Percentiles rank a stretch among this genome's conserved stretches.
These are phyloP conservation scores for Solenodon paradoxus DNA, from an alignment of 2,113 vertebrate genomes.

Conservation along the genomic window DNA sequence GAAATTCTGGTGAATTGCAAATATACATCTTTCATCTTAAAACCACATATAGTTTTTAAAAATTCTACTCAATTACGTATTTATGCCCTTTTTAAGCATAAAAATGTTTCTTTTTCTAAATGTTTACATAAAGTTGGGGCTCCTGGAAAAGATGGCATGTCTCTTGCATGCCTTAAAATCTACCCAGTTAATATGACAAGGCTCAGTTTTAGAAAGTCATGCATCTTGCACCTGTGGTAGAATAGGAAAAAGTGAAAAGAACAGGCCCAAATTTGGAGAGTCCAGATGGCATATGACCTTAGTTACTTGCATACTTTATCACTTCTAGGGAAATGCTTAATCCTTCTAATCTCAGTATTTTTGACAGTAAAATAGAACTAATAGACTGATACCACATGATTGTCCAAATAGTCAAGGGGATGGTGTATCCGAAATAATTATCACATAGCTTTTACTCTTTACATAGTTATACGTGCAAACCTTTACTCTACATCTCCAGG, in stretches of 20 bases:
- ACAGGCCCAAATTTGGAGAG: background rate
- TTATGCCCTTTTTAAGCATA: background rate
- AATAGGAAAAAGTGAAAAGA: background rate
- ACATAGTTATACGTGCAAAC: background rate
- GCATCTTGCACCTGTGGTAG: background rate
- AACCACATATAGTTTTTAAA: background rate
- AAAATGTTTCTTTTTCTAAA: background rate
- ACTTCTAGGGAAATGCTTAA: background rate
- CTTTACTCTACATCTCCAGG: background rate
- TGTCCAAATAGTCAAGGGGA: background rate
- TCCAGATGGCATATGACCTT: background rate
- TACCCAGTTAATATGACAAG: background rate
- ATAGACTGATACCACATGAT: background rate
- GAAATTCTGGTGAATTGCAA: background rate
- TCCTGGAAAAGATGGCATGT: background rate
- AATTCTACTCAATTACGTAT: background rate
- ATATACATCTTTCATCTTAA: constrained; percentile 2
- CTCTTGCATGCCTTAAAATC: background rate
- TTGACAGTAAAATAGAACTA: background rate
- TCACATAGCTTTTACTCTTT: background rate
- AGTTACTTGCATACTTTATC: background rate
- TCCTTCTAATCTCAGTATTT: background rate
- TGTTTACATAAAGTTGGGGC: background rate
- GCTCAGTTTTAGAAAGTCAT: background rate
- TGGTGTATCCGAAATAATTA: background rate